Evolutionary conservation across 2,888 invertebrate species (phyloP).

Genomic region (Orthosia gracilis): DNA sequence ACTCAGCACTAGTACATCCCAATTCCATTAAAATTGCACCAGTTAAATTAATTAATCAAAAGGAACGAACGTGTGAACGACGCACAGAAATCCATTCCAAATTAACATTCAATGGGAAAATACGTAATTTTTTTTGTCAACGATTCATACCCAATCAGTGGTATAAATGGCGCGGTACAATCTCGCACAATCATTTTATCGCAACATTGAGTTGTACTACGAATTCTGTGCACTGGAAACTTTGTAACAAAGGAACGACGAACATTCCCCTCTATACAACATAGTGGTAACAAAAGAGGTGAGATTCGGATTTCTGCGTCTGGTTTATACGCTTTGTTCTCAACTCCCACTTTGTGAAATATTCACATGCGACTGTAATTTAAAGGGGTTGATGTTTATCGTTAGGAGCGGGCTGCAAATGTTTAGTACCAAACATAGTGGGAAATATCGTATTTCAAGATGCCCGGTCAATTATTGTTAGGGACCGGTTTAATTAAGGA

Average conservation of each 20-base stretch:
- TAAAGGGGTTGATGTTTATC: constrained; percentile 61
- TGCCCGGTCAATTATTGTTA: constrained; percentile 39
- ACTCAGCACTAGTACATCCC: not conserved
- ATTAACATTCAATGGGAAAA: constrained; percentile 28
- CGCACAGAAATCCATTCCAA: constrained; percentile 26
- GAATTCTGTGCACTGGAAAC: constrained; percentile 52
- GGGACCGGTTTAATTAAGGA: constrained; percentile 48
- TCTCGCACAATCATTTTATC: constrained; percentile 55
- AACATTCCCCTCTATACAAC: constrained; percentile 47
- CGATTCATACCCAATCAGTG: constrained; percentile 57
- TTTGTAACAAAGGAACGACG: constrained; percentile 53
- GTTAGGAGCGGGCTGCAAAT: constrained; percentile 33
- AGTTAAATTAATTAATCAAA: constrained; percentile 33
- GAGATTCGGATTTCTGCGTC: constrained; percentile 49
- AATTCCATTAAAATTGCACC: constrained; percentile 19
- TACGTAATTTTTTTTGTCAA: constrained; percentile 39
- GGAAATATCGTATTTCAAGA: constrained; percentile 50
- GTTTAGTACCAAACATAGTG: constrained; percentile 28
- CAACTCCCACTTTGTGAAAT: constrained; percentile 50
- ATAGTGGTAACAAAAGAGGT: constrained; percentile 59
- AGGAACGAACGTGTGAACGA: constrained; percentile 33
- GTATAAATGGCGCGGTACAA: constrained; percentile 35
- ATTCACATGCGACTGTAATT: constrained; percentile 57
- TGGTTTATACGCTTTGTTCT: constrained; percentile 51
- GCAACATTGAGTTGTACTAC: constrained; percentile 31